phyloP scores from a whole-genome alignment of 2,797 vertebrate species.

The Coreius guichenoti region DNA sequence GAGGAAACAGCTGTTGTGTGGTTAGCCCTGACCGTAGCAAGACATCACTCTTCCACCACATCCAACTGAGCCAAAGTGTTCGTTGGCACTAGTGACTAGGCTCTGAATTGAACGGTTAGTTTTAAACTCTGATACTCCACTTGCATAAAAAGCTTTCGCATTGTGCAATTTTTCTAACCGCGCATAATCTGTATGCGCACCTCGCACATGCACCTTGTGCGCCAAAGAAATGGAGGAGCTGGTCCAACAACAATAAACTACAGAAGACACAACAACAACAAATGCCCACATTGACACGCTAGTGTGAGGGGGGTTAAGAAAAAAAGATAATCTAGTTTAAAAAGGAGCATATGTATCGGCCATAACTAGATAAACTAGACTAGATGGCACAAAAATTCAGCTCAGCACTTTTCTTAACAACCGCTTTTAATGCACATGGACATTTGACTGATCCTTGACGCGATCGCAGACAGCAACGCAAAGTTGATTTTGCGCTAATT shows the following conservation, averaged over 20 bases:
- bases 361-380: not conserved
- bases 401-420: too few species aligned
- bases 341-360: not conserved
- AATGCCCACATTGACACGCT: not conserved
- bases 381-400: too few species aligned
- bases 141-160: not conserved
- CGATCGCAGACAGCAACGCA: too few species aligned
- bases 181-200: not conserved
- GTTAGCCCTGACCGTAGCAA: conserved; percentile 46
- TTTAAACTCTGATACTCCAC: not conserved
- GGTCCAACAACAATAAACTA: not conserved
- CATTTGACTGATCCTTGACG: too few species aligned
- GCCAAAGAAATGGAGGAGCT: not conserved
- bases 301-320: not conserved
- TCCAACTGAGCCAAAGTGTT: conserved; percentile 44
- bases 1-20: conserved; percentile 61
- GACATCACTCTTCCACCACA: conserved; percentile 25
- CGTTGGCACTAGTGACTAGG: not conserved
- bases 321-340: not conserved
- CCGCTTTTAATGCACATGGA: too few species aligned
- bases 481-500: too few species aligned
- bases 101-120: not conserved
- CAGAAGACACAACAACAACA: not conserved
- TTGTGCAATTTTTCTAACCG: not conserved
- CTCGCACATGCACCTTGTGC: not conserved